phyloP scores from a whole-genome alignment of 2,797 vertebrate species.

The Delichon dasypus region DNA sequence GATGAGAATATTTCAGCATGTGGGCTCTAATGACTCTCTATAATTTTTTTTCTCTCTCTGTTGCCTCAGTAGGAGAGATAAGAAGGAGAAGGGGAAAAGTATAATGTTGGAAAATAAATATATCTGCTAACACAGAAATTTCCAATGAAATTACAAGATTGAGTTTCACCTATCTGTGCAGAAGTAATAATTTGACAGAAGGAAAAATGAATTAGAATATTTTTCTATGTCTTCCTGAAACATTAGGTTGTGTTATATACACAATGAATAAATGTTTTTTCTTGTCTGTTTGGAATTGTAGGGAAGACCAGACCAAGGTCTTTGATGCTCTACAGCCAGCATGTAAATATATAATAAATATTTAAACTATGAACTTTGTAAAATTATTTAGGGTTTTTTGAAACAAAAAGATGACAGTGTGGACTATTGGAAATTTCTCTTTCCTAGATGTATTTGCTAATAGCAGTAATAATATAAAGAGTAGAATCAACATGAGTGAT shows the following conservation, averaged over 20 bases:
- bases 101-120: background rate
- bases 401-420: background rate
- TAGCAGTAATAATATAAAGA: background rate
- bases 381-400: background rate
- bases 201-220: background rate
- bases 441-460: background rate
- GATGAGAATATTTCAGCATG: background rate
- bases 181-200: background rate
- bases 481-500: background rate
- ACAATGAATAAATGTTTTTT: background rate
- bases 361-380: background rate
- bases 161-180: background rate
- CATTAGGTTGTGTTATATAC: background rate
- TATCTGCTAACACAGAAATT: background rate
- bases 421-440: background rate
- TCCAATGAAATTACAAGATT: background rate
- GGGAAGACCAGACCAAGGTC: background rate
- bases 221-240: background rate
- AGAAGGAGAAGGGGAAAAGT: background rate
- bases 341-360: background rate
- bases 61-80: background rate
- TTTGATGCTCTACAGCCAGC: rapidly evolving
- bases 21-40: background rate
- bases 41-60: background rate
- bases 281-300: background rate